Evolutionary conservation across 2,113 vertebrate genomes (phyloP).

Genomic region (Fulica atra): DNA sequence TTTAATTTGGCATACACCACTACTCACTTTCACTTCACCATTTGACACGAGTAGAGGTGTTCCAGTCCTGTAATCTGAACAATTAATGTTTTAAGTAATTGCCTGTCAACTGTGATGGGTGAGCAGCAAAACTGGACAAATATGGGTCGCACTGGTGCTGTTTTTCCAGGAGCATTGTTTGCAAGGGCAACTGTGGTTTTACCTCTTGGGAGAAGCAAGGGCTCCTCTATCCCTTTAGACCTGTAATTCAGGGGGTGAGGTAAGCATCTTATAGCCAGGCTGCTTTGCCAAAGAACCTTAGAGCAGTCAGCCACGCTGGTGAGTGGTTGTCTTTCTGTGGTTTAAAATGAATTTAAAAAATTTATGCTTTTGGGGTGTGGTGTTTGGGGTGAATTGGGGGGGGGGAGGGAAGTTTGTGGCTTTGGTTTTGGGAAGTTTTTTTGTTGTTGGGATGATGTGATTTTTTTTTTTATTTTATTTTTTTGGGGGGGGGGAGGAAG

Average conservation of each 20-base stretch:
- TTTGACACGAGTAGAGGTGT: background rate
- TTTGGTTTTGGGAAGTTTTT: no score
- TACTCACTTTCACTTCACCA: background rate
- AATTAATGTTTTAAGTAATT: slow-evolving; percentile 30
- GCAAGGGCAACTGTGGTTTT: background rate
- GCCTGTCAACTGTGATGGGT: background rate
- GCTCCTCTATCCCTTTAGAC: background rate
- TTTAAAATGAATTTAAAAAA: background rate
- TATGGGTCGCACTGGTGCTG: background rate
- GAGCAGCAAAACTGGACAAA: background rate
- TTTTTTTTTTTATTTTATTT: background rate
- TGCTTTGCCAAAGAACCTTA: background rate
- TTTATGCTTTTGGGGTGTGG: accelerated
- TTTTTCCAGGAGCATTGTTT: slow-evolving; percentile 74
- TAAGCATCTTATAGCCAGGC: background rate
- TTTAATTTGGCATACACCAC: background rate
- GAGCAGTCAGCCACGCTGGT: background rate
- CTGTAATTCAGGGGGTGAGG: background rate
- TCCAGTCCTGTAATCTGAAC: background rate
- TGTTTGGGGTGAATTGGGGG: background rate
- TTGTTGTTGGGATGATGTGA: background rate
- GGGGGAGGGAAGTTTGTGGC: background rate
- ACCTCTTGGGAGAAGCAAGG: background rate
- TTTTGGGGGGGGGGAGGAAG: background rate
- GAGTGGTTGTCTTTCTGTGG: background rate